A percentile compares a stretch with the other conserved stretches of the same genome.
These are phyloP conservation scores for Lasiurus cinereus DNA, from an alignment of 2,113 vertebrate genomes.

Conservation along the genomic window DNA sequence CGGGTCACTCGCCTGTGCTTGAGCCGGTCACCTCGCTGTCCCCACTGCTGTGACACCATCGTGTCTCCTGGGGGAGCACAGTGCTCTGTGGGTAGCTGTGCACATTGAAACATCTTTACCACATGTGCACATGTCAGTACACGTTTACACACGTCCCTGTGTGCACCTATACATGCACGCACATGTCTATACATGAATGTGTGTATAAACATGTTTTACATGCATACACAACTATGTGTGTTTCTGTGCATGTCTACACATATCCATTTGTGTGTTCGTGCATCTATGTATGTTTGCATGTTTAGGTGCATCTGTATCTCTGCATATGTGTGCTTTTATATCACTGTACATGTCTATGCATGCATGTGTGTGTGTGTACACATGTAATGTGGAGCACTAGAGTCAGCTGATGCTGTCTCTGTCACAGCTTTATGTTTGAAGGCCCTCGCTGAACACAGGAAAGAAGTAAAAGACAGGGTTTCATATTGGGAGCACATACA, in stretches of 20 bases:
- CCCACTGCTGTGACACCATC: accelerated
- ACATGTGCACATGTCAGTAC: not conserved
- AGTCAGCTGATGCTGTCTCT: too few species aligned
- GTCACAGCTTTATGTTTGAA: accelerated
- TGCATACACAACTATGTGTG: not conserved
- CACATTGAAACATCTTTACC: accelerated
- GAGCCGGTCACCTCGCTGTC: accelerated
- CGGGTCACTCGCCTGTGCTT: not conserved
- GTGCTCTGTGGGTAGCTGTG: not conserved
- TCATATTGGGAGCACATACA: accelerated
- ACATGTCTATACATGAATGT: too few species aligned
- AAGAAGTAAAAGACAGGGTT: not conserved
- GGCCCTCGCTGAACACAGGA: not conserved
- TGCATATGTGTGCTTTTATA: not conserved
- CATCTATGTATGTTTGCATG: not conserved
- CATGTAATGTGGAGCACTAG: accelerated
- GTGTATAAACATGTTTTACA: too few species aligned
- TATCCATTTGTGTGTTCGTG: not conserved
- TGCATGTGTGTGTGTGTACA: accelerated
- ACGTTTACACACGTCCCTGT: not conserved
- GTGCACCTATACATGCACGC: not conserved
- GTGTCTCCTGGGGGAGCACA: accelerated
- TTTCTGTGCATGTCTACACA: not conserved
- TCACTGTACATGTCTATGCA: not conserved
- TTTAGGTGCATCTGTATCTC: not conserved